phyloP scores from a whole-genome alignment of 53 echinoderm and acorn worm genomes.

The Luidia sarsii region DNA sequence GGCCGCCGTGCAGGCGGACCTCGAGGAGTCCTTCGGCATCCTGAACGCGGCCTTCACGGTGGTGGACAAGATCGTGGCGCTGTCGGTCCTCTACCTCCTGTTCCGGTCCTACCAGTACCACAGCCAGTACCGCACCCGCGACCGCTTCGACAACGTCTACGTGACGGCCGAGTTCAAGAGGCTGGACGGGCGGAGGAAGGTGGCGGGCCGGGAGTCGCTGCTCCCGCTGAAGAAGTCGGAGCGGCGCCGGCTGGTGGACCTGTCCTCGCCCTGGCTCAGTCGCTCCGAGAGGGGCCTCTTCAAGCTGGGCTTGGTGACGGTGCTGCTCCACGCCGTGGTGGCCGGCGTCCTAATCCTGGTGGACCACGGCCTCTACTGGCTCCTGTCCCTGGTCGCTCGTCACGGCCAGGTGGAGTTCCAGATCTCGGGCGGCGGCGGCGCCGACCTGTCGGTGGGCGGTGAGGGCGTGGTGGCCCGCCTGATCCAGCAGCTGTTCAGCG shows the following conservation, averaged over 20 bases:
- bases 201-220: slow-evolving; percentile 50
- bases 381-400: slow-evolving; percentile 64
- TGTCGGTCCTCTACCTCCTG: slow-evolving; percentile 74
- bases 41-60: slow-evolving; percentile 65
- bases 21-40: slow-evolving; percentile 62
- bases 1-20: slow-evolving; percentile 65
- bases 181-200: slow-evolving; percentile 68
- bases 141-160: slow-evolving; percentile 89
- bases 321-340: slow-evolving; percentile 76
- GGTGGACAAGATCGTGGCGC: slow-evolving; percentile 81
- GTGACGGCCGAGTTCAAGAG: slow-evolving; percentile 77
- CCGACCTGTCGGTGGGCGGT: slow-evolving; percentile 70
- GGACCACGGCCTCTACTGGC: slow-evolving; percentile 80
- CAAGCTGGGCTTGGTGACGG: slow-evolving; percentile 71
- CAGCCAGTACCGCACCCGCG: slow-evolving; percentile 83
- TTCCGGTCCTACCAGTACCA: slow-evolving; percentile 81
- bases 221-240: slow-evolving; percentile 89
- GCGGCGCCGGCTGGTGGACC: slow-evolving; percentile 67
- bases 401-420: slow-evolving; percentile 76
- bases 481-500: slow-evolving; percentile 62
- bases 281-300: slow-evolving; percentile 82
- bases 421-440: slow-evolving; percentile 61
- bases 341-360: slow-evolving; percentile 73
- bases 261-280: slow-evolving; percentile 63
- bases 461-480: slow-evolving; percentile 66